phyloP scores from a whole-genome alignment of 1,140 invertebrate genomes.

The Lanistes nyassanus region DNA sequence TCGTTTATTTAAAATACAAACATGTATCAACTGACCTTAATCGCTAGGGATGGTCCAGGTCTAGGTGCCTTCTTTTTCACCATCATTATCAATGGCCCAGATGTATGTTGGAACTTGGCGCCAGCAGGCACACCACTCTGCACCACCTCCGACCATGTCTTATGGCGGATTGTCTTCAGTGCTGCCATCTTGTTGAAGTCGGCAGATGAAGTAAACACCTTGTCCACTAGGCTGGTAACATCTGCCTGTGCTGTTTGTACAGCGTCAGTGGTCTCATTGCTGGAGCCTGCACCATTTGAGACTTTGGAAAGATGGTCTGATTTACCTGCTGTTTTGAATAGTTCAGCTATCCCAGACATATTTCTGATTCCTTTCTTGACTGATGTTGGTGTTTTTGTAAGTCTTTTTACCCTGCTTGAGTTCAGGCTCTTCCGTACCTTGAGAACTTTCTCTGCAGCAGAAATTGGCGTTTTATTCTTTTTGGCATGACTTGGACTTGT shows the following conservation, averaged over 20 bases:
- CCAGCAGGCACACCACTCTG: conserved; percentile 38
- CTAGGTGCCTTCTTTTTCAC: conserved; percentile 18
- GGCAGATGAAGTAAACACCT: conserved; percentile 38
- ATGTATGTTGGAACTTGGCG: conserved; percentile 21
- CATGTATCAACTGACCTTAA: conserved; percentile 26
- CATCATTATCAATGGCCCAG: conserved; percentile 17
- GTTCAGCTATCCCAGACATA: conserved; percentile 25
- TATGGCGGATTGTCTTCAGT: conserved; percentile 55
- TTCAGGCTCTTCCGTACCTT: conserved; percentile 29
- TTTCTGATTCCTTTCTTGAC: conserved; percentile 19
- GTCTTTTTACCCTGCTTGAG: conserved; percentile 29
- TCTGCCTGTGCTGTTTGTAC: neutral
- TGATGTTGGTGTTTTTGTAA: conserved; percentile 37
- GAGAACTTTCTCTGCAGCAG: conserved; percentile 24
- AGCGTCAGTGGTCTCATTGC: conserved; percentile 26
- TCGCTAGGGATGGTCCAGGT: conserved; percentile 3
- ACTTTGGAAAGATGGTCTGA: conserved; percentile 9
- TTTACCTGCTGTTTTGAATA: conserved; percentile 33
- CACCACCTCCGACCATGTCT: conserved; percentile 58
- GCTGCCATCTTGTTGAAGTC: conserved; percentile 55
- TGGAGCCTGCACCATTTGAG: conserved; percentile 8
- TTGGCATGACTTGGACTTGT: neutral
- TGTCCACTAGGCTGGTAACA: conserved; percentile 37
- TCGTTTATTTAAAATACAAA: neutral
- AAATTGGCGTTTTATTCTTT: neutral